Evolutionary conservation across 2,888 invertebrate genomes (phyloP), one percentile per base, ranked within the genome.

Genomic region (Agrochola macilenta): DNA sequence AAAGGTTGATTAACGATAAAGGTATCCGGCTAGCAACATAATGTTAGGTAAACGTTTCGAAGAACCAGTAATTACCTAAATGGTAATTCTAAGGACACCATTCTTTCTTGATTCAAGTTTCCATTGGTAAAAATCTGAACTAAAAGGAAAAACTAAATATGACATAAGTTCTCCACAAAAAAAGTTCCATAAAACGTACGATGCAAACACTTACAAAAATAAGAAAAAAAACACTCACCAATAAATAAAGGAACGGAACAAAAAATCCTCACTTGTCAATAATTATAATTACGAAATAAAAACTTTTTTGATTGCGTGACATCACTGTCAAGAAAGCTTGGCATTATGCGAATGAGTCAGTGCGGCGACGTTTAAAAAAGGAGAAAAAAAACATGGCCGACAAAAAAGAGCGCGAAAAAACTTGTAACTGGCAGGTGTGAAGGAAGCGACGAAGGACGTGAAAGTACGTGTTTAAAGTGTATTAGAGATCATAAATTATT

Each of bases 371-470:
- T 72, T 81, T 76, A 89, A 91, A 90, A 91, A 87, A 83, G 64
- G 43, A 76, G 72, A 81, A 89, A 89, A 61, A 89, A 90, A 91
- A 89, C 72, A 92, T 91, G 91, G 90, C 88, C 81, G 88, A 75
- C 87, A 92, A 93, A 93, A 79, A 92, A 91, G 80, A 86, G 84
- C 83, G 89, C 87, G 83, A 89, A 91, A 91, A 91, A 92, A 89
- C 83, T 68, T 80, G 85, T 73, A 78, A 65, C 81, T 79, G 83
- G 91, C 93, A 93, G 93, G 93, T 93, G 93, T 91, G 90, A 86
- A 86, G 82, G 83, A 83, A 85, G 79, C 78, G 63, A 65, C 85
- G 92, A 93, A 93, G 94, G 94, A 90, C 93, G 87, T 88, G 93
- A 94, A 94, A 94, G 93, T 93, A 86, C 91, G 82, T 87, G 84